Base-by-base conservation (phyloP, 1,140 invertebrate species). In the Aphidius ervi region DNA sequence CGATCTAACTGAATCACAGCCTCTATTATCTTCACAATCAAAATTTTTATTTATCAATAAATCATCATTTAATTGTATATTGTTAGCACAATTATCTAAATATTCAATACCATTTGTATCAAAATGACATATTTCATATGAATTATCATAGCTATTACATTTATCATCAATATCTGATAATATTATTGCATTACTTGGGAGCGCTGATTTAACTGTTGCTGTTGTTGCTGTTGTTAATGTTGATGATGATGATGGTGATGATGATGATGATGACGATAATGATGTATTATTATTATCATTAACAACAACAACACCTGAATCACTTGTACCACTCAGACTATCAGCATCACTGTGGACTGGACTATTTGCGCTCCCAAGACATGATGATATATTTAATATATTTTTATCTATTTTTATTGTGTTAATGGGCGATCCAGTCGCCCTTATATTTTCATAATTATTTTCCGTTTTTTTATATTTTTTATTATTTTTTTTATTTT, bases 1-100 rank as follows among this genome's bases (percentile, higher is more conserved):
- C 23, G 78, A 79, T 20, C 76, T 65, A 1, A 73, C 76, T 2
- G 78, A 79, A 59, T 80, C 76, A 57, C 79, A 76, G 16, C 63
- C 59, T 7, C 68, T 59, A 5, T 45, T 41, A 45, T 52, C 23
- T 31, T 31, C 23, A 31, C 23, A 31, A 31, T 31, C 23, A 4
- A 3, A 31, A 31, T 31, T 31, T 31, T 31, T 31, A 31, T 31
- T 31, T 3, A 31, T 31, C 4, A 31, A 31, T 31, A 31, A 31
- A 31, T 31, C 49, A 6, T 52, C 20, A 23, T 39, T 52, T n/a
- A 31, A 52, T 8, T 39, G 49, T n/a, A 39, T 31, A 52, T 23
- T 52, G 6, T 48, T 20, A 23, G 47, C 23, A 31, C 23, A 31
- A 31, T 31, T 31, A 31, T 31, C 23, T 4, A 31, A 31, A 31